Base-by-base conservation (phyloP, 2,797 vertebrate genomes). In the Hirundo rustica region DNA sequence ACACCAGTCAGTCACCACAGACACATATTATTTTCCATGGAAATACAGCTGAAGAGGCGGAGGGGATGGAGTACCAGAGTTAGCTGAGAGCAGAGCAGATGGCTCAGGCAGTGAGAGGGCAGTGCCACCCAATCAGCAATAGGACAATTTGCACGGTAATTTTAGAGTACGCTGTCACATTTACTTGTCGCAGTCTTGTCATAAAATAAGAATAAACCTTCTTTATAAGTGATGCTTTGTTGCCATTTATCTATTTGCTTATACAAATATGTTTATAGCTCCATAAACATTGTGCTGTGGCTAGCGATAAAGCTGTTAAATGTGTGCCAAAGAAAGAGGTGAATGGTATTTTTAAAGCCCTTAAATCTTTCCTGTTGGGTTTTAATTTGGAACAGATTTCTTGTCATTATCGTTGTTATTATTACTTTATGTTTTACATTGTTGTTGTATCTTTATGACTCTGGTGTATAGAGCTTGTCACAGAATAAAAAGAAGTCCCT, bases 121-220 rank as follows among this genome's bases (percentile, higher is more conserved):
- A 80, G n/a, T 14, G 40, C 11, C 50, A 34, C 36, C 14, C 68
- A 47, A 50, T 4, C 21, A 68, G 19, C 44, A 72, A 10, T 1
- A 88, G 30, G 44, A 53, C 7, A 42, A 88, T 84, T 75, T 92
- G 51, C 32, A 60, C 38, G 7, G 11, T 16, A 44, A 38, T 93
- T 95, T 89, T 45, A 85, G 72, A 75, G 15, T 58, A 38, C 16
- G 10, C 9, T 10, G 20, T 73, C 32, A 7, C 18, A 42, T 88
- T 71, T 80, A 58, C 40, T 85, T 66, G 42, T 68, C 42, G 38
- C 27, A 55, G 47, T 34, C n/a, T 42, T 26, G n/a, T 65, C 75
- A 85, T 58, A 92, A 93, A 94, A 82, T 25, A 83, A 83, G 47
- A 83, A 77, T 16, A 88, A 91, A 65, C 16, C 13, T 74, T 77